Base-by-base conservation (phyloP, 2,888 invertebrate species). In the Geotrupes spiniger region DNA sequence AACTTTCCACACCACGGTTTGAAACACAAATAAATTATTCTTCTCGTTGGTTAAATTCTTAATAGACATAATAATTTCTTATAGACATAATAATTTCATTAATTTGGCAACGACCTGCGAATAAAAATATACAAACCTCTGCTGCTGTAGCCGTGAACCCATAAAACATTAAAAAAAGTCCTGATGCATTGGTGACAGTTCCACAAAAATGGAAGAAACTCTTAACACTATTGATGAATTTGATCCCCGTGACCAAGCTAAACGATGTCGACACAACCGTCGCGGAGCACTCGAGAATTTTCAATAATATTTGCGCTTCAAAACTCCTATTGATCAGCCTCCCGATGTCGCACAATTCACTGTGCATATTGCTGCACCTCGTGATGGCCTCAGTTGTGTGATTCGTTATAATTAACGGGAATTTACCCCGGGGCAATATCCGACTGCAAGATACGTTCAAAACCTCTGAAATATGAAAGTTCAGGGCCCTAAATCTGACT, bases 81-180 rank as follows among this genome's bases (percentile, higher is more conserved):
- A n/a, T n/a, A n/a, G n/a, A n/a, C n/a, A n/a, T n/a, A n/a, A n/a
- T n/a, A n/a, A n/a, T n/a, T n/a, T n/a, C n/a, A n/a, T n/a, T n/a
- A n/a, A n/a, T n/a, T n/a, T n/a, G n/a, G n/a, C n/a, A n/a, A n/a
- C n/a, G n/a, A n/a, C n/a, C n/a, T n/a, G n/a, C n/a, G n/a, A 36
- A 36, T 36, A 12, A 12, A 36, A 36, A 17, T 21, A 4, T 14
- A 39, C 46, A 31, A 31, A 46, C 46, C 39, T 46, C 46, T 2
- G 17, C 33, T 2, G 39, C 11, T 6, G 38, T 39, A 10, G 15
- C 5, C 17, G 39, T 31, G 10, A 46, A 46, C 10, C 21, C 39
- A 8, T 5, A 12, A 31, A 46, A 46, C 11, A 39, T 39, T n/a
- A 33, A 11, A 8, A 39, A 16, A 4, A 39, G 21, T 39, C 38